Conservation (phyloP, 2,113 vertebrate genomes). For the Cinclus cinclus region DNA sequence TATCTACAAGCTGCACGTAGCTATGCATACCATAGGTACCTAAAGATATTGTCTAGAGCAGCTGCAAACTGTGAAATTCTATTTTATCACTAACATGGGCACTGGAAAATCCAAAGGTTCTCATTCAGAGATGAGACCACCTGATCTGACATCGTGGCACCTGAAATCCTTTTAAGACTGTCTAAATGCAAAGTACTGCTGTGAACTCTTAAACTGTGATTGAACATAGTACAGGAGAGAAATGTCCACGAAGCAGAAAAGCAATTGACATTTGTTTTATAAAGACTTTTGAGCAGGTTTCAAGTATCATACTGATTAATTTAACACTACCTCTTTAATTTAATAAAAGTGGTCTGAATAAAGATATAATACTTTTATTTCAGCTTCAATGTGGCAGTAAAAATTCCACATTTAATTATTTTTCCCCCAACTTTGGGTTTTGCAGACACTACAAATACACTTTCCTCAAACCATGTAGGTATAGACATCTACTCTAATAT, state of each 20-base stretch:
- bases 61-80: not conserved
- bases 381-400: not conserved
- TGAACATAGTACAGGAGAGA: not conserved
- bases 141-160: not conserved
- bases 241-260: not conserved
- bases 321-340: not conserved
- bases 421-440: fast-evolving
- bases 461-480: not conserved
- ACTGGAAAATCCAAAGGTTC: not conserved
- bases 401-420: not conserved
- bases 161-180: not conserved
- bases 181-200: not conserved
- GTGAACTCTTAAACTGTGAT: not conserved
- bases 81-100: not conserved
- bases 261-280: not conserved
- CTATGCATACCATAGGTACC: not conserved
- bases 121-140: not conserved
- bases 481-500: not conserved
- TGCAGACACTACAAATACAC: not conserved
- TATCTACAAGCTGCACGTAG: not conserved
- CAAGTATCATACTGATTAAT: not conserved
- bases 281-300: not conserved
- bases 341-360: not conserved
- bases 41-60: not conserved
- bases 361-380: not conserved